Evolutionary conservation across 2,113 vertebrate genomes (phyloP).

Genomic region (Neodontobutis hainanensis): DNA sequence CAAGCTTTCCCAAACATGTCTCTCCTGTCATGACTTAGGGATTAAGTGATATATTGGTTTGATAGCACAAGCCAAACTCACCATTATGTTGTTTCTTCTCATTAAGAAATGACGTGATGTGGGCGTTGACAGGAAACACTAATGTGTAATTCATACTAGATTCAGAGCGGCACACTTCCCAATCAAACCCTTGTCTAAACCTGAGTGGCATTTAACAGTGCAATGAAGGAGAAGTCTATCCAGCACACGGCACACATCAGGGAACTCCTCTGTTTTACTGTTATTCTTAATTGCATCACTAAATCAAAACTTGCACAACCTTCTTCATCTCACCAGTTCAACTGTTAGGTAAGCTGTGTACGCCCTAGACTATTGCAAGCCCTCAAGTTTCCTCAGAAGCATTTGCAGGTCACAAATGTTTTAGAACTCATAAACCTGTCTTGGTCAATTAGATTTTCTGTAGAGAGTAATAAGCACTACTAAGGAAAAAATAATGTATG

Average conservation of each 20-base stretch:
- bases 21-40: constrained; percentile 13
- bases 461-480: too few species aligned
- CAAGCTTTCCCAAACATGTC: constrained; percentile 29
- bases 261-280: constrained; percentile 16
- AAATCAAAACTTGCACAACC: constrained; percentile 31
- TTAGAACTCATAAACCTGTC: not conserved
- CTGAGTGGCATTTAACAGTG: not conserved
- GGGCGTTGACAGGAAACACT: constrained; percentile 18
- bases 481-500: too few species aligned
- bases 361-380: constrained; percentile 9
- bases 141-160: constrained; percentile 14
- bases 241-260: constrained; percentile 2
- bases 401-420: not conserved
- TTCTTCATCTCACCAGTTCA: constrained; percentile 7
- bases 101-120: constrained; percentile 17
- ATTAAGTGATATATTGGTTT: constrained; percentile 21
- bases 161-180: not conserved
- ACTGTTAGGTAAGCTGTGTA: constrained; percentile 38
- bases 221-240: constrained; percentile 11
- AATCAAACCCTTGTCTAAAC: constrained; percentile 7
- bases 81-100: constrained; percentile 11
- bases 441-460: not conserved
- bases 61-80: constrained; percentile 15
- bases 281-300: constrained; percentile 27
- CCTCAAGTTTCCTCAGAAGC: constrained; percentile 43